Evolutionary conservation across 1,140 invertebrate species (phyloP).

Genomic region (Halesus radiatus): DNA sequence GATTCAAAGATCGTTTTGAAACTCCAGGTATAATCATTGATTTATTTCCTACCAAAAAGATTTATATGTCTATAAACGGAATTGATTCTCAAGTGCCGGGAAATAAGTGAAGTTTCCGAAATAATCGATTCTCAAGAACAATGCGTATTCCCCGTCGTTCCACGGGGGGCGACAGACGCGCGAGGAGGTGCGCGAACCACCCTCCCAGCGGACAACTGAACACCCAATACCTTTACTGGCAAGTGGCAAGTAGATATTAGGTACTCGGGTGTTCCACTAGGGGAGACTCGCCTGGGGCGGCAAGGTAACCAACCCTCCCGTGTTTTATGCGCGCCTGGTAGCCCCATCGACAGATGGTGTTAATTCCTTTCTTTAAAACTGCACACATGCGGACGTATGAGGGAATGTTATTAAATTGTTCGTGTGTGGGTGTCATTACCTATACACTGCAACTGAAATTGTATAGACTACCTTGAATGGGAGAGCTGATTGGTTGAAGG

Average conservation of each 20-base stretch:
- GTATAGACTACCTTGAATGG: conserved; percentile 32
- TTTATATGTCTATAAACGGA: no score
- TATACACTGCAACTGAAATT: not conserved
- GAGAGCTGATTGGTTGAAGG: conserved; percentile 36
- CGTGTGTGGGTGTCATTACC: conserved; percentile 17
- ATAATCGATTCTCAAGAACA: conserved; percentile 44
- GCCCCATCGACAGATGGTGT: conserved; percentile 55
- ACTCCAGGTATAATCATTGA: no score
- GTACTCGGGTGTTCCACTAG: not conserved
- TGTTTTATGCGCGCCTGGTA: conserved; percentile 44
- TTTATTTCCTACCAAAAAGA: no score
- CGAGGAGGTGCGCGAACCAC: conserved; percentile 1
- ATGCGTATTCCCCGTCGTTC: conserved; percentile 38
- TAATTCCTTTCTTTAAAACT: conserved; percentile 59
- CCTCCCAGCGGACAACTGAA: conserved; percentile 48
- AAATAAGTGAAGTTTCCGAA: not conserved
- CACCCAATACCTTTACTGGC: conserved; percentile 51
- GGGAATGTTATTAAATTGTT: conserved; percentile 50
- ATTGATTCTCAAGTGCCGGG: not conserved
- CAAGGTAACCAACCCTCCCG: conserved; percentile 41
- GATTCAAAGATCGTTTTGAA: no score
- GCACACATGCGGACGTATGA: conserved; percentile 48
- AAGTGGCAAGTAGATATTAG: not conserved
- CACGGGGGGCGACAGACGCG: conserved; percentile 33
- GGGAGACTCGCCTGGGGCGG: conserved; percentile 32